These are phyloP conservation scores for Cyphomyrmex costatus DNA, from an alignment of 1,140 invertebrate species.

Conservation along the genomic window DNA sequence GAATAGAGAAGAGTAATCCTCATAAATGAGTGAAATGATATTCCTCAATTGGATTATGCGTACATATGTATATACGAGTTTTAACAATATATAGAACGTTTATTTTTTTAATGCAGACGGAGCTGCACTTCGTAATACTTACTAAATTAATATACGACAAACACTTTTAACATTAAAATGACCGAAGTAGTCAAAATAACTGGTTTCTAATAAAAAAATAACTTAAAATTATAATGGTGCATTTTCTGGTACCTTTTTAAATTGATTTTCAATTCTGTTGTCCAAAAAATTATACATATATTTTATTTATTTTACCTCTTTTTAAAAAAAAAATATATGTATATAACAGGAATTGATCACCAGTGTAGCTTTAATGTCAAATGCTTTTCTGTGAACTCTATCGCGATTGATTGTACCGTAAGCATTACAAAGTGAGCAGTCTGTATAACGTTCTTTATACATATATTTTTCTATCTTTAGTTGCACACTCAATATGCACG, in stretches of 20 bases:
- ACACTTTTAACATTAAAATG: not conserved
- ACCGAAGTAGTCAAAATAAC: not conserved
- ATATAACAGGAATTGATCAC: not conserved
- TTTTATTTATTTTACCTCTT: not conserved
- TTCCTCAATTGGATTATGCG: slow-evolving; percentile 10
- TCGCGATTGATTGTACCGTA: not conserved
- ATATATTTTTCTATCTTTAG: slow-evolving; percentile 59
- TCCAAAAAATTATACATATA: no score
- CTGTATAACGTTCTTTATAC: slow-evolving; percentile 43
- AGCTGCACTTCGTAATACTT: slow-evolving; percentile 35
- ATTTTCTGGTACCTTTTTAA: not conserved
- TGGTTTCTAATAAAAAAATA: not conserved
- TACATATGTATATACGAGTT: slow-evolving; percentile 42
- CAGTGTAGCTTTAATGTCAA: not conserved
- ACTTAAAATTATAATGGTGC: not conserved
- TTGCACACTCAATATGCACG: slow-evolving; percentile 52
- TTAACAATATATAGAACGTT: slow-evolving; percentile 38
- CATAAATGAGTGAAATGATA: slow-evolving; percentile 22
- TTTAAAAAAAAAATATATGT: not conserved
- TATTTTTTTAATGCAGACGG: slow-evolving; percentile 2
- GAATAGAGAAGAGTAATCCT: not conserved
- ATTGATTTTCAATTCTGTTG: not conserved
- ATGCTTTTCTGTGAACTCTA: not conserved
- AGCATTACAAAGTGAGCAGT: slow-evolving; percentile 42
- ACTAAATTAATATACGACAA: not conserved